Percentiles rank a stretch among this genome's conserved stretches.
These are phyloP conservation scores for Archivesica marissinica DNA, from an alignment of 1,140 invertebrate genomes.

Conservation along the genomic window DNA sequence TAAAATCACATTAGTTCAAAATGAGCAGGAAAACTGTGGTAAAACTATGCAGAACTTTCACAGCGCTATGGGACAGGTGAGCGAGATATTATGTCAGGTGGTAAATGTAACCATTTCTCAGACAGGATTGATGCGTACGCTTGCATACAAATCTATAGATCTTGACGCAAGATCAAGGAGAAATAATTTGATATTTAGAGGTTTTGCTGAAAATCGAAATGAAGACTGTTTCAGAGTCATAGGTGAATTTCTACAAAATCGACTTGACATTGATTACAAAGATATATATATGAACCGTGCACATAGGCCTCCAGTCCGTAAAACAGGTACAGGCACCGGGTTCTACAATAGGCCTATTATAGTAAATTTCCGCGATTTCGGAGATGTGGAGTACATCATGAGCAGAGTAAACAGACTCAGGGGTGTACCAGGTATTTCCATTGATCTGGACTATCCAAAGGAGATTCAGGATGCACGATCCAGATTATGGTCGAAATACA, in stretches of 20 bases:
- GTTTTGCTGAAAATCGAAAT: conserved; percentile 27
- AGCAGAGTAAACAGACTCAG: conserved; percentile 9
- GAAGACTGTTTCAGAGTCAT: conserved; percentile 37
- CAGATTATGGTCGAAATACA: conserved; percentile 17
- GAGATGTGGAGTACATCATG: conserved; percentile 19
- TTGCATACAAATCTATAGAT: conserved; percentile 49
- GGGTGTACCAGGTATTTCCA: conserved; percentile 10
- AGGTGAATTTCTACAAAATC: neutral
- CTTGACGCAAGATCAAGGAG: conserved; percentile 32
- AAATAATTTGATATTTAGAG: conserved; percentile 51
- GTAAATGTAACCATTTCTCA: conserved; percentile 34
- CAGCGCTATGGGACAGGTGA: neutral
- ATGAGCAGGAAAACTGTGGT: conserved; percentile 6
- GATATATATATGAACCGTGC: conserved; percentile 39
- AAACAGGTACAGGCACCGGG: neutral
- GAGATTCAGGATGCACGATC: conserved; percentile 45
- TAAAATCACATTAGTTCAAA: conserved; percentile 17
- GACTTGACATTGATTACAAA: conserved; percentile 7
- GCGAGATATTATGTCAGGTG: conserved; percentile 10
- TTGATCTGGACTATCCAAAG: conserved; percentile 35
- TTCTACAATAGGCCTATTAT: conserved; percentile 31
- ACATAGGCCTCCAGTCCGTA: neutral
- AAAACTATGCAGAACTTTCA: conserved; percentile 10
- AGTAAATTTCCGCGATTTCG: conserved; percentile 38
- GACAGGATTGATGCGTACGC: conserved; percentile 11